Conservation (phyloP, 2,888 invertebrate genomes). For the Nymphalis polychloros region DNA sequence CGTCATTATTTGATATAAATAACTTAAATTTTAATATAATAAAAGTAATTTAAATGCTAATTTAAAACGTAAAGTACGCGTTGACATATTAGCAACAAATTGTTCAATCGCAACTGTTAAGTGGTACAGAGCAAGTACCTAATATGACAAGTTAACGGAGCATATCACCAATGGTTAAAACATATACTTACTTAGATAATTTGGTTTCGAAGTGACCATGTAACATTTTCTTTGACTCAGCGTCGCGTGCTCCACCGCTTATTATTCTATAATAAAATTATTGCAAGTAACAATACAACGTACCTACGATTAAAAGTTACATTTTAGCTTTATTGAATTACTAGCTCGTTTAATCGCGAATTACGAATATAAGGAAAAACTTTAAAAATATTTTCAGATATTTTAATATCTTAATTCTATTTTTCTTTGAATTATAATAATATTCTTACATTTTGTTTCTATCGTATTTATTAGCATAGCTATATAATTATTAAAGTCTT, state of each 20-base stretch:
- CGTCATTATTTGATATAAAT: too few species aligned
- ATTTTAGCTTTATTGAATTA: slow-evolving; percentile 44
- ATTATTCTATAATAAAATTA: slow-evolving; percentile 48
- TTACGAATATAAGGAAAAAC: too few species aligned
- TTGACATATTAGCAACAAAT: too few species aligned
- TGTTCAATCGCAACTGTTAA: too few species aligned
- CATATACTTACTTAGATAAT: neutral
- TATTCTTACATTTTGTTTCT: neutral
- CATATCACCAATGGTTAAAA: neutral
- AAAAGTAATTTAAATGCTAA: too few species aligned
- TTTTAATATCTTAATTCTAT: neutral
- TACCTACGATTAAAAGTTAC: slow-evolving; percentile 22
- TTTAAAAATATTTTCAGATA: too few species aligned
- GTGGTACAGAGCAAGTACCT: neutral
- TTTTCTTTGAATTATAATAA: neutral
- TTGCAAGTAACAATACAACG: slow-evolving; percentile 34
- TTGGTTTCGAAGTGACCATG: slow-evolving; percentile 54
- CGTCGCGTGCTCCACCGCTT: slow-evolving; percentile 55
- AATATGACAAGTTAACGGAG: neutral
- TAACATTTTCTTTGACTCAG: slow-evolving; percentile 51
- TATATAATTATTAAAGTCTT: neutral
- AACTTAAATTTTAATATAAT: too few species aligned
- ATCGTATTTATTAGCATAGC: neutral
- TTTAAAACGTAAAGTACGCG: too few species aligned
- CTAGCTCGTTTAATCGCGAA: too few species aligned